Evolutionary conservation across 2,797 vertebrate species (phyloP).

Genomic region (Martes flavigula): DNA sequence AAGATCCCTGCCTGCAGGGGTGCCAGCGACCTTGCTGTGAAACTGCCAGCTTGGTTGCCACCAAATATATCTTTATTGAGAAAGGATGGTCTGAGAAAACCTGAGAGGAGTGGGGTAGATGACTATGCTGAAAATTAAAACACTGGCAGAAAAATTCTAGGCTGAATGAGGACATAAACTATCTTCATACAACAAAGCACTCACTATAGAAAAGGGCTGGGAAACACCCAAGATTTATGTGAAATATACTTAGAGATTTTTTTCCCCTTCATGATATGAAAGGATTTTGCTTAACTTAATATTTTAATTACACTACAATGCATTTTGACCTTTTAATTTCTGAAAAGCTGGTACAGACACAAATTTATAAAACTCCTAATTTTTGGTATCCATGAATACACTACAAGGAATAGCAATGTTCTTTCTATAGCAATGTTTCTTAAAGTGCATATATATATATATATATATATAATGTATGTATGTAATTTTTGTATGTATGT

Average conservation of each 20-base stretch:
- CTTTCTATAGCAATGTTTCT: background rate
- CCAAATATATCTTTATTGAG: background rate
- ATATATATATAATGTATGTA: too few species aligned
- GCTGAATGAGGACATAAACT: background rate
- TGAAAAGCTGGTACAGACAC: background rate
- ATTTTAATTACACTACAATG: background rate
- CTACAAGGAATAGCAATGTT: background rate
- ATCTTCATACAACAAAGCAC: background rate
- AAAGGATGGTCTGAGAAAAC: background rate
- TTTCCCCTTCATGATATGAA: background rate
- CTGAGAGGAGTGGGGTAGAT: background rate
- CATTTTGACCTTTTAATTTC: background rate
- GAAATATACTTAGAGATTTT: background rate
- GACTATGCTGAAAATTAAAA: background rate
- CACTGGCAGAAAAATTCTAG: background rate
- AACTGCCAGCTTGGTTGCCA: too few species aligned
- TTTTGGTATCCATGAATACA: background rate
- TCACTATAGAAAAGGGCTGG: background rate
- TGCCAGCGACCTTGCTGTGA: background rate
- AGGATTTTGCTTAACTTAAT: background rate
- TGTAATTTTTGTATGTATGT: background rate
- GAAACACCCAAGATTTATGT: background rate
- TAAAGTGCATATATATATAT: background rate
- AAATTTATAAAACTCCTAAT: background rate
- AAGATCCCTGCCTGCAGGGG: background rate